Evolutionary conservation across 2,888 invertebrate species (phyloP).

Genomic region (Plebejus argus): DNA sequence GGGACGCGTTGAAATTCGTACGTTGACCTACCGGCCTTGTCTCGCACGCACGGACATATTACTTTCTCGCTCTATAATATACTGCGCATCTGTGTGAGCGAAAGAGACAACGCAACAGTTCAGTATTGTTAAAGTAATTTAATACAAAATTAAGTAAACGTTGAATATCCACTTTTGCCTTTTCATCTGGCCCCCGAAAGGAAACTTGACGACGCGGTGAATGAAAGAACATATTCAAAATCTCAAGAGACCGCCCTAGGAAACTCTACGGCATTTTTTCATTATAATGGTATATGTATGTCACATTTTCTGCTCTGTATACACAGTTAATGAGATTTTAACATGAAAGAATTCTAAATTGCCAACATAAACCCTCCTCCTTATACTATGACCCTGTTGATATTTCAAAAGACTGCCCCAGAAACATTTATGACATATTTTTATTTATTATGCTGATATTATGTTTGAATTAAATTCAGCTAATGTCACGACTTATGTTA

Average conservation of each 20-base stretch:
- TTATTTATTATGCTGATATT: neutral
- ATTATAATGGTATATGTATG: slow-evolving; percentile 23
- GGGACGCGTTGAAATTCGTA: too few relatives aligned
- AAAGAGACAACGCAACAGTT: neutral
- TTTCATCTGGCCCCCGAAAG: slow-evolving; percentile 11
- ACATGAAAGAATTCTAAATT: slow-evolving; percentile 12
- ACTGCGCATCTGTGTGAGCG: too few relatives aligned
- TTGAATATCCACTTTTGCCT: slow-evolving; percentile 18
- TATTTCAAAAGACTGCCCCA: neutral
- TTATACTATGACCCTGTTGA: too few relatives aligned
- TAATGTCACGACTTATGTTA: neutral
- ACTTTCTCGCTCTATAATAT: too few relatives aligned
- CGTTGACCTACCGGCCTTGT: too few relatives aligned
- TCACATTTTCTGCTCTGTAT: slow-evolving; percentile 5
- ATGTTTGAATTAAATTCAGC: neutral
- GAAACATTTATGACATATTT: neutral
- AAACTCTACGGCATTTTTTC: neutral
- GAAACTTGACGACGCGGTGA: neutral
- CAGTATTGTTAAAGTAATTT: neutral
- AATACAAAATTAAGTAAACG: neutral
- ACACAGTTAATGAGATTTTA: slow-evolving; percentile 18
- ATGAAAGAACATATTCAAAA: slow-evolving; percentile 22
- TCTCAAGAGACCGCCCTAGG: slow-evolving; percentile 24
- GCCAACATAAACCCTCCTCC: neutral
- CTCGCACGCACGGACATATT: too few relatives aligned